Evolutionary conservation across 2,113 vertebrate genomes (phyloP).

Genomic region (Speoplatyrhinus poulsoni): DNA sequence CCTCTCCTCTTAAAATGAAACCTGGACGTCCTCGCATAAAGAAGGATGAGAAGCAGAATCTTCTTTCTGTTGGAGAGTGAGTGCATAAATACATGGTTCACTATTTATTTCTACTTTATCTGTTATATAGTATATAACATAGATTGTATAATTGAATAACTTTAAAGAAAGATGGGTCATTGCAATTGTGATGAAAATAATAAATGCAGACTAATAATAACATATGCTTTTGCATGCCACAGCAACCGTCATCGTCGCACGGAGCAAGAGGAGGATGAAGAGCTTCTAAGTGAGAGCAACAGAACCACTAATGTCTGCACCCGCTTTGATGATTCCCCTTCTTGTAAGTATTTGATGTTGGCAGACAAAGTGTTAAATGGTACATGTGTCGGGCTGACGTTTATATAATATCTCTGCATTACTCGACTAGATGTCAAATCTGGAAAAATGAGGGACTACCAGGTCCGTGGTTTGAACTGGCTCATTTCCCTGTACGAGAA

Average conservation of each 20-base stretch:
- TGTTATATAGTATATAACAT: too few relatives aligned
- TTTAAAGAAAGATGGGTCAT: too few relatives aligned
- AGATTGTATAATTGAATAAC: too few relatives aligned
- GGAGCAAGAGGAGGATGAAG: constrained; percentile 97
- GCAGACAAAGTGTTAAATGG: neutral
- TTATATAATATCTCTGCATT: constrained; percentile 14
- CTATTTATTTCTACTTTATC: too few relatives aligned
- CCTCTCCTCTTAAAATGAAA: constrained; percentile 98
- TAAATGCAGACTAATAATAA: too few relatives aligned
- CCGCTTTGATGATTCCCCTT: constrained; percentile 94
- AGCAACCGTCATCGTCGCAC: constrained; percentile 95
- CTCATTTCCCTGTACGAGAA: constrained; percentile 99
- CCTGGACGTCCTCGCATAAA: constrained; percentile 95
- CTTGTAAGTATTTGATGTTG: constrained; percentile 79
- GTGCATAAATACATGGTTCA: constrained; percentile 56
- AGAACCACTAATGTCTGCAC: constrained; percentile 95
- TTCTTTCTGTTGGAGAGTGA: constrained; percentile 95
- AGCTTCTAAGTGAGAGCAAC: constrained; percentile 92
- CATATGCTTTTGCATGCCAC: constrained; percentile 4
- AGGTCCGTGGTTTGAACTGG: constrained; percentile 96
- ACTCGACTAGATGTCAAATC: constrained; percentile 86
- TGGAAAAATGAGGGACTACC: constrained; percentile 96
- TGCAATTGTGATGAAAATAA: too few relatives aligned
- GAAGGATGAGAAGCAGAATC: constrained; percentile 97
- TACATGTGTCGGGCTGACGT: neutral